Evolutionary conservation across 1,140 invertebrate genomes (phyloP).

Genomic region (Brachionus koreanus): DNA sequence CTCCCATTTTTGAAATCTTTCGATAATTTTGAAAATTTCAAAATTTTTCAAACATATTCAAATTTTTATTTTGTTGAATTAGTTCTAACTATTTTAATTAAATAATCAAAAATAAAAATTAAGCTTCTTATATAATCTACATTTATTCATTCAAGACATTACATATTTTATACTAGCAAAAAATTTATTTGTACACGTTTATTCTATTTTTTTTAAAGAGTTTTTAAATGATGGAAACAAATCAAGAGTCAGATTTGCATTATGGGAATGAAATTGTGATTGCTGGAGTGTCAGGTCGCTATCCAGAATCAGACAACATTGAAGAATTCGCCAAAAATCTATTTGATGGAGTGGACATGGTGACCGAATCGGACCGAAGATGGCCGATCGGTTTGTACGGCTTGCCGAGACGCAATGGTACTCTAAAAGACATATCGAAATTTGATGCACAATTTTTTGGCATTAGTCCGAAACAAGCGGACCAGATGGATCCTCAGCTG

Average conservation of each 20-base stretch:
- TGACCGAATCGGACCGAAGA: conserved; percentile 77
- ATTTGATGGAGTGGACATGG: conserved; percentile 77
- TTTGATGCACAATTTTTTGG: conserved; percentile 92
- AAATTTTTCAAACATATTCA: neutral
- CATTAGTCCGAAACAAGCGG: conserved; percentile 83
- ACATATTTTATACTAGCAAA: no score
- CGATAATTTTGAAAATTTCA: neutral
- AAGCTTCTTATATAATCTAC: neutral
- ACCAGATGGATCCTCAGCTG: conserved; percentile 91
- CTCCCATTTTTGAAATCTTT: neutral
- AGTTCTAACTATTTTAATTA: neutral
- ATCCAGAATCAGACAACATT: conserved; percentile 79
- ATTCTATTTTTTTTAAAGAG: no score
- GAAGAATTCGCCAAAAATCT: conserved; percentile 82
- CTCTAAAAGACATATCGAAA: conserved; percentile 77
- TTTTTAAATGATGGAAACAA: no score
- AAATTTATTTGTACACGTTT: no score
- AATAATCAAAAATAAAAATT: neutral
- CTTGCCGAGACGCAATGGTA: conserved; percentile 76
- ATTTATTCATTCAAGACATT: no score
- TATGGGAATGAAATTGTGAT: conserved; percentile 70
- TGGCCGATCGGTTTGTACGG: conserved; percentile 74
- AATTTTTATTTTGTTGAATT: neutral
- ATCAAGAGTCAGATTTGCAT: neutral
- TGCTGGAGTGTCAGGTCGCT: conserved; percentile 78